Evolutionary conservation across 2,888 invertebrate species (phyloP), one percentile per base, ranked within the genome.

Genomic region (Xanthorhoe designata): DNA sequence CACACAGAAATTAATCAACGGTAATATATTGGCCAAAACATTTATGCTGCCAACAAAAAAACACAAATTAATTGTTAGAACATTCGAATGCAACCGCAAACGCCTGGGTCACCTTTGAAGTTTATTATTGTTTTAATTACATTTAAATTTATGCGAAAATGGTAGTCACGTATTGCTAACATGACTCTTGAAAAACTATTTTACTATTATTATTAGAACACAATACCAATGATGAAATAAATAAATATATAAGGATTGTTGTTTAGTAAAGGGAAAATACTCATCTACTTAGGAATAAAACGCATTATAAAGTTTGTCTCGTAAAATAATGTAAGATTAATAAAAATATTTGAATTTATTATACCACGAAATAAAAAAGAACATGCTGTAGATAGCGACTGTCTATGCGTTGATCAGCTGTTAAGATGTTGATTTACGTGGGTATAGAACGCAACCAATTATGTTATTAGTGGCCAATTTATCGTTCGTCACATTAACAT

Each of bases 391-490:
- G 50, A 58, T 61, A 56, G 8, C 54, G 51, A 61, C 58, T 61
- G 62, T 56, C 61, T 51, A 64, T 65, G 38, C 64, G 75, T 71
- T 75, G 78, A 79, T 77, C 89, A 90, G 88, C 88, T 90, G 90
- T 90, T 91, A 85, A 88, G 87, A 89, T 86, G 90, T 92, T 92
- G 93, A 92, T 92, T 91, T 91, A 92, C 86, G 89, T 86, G 83
- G 82, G 86, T 87, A 89, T 87, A 88, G 86, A 89, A 87, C 87
- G 81, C 84, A 82, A 80, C 86, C 92, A 91, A 92, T 93, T 93
- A 92, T 92, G 90, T 91, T 92, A 92, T 92, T 92, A 92, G 89
- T 86, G 86, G 85, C 82, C 90, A 90, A 92, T 92, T 91, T 91
- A 92, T 91, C 83, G 91, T 87, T 89, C 88, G 81, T 88, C 88